Percentiles rank a stretch among this genome's conserved stretches.
These are phyloP conservation scores for Onychostruthus taczanowskii DNA, from an alignment of 2,113 vertebrate genomes.

Conservation along the genomic window DNA sequence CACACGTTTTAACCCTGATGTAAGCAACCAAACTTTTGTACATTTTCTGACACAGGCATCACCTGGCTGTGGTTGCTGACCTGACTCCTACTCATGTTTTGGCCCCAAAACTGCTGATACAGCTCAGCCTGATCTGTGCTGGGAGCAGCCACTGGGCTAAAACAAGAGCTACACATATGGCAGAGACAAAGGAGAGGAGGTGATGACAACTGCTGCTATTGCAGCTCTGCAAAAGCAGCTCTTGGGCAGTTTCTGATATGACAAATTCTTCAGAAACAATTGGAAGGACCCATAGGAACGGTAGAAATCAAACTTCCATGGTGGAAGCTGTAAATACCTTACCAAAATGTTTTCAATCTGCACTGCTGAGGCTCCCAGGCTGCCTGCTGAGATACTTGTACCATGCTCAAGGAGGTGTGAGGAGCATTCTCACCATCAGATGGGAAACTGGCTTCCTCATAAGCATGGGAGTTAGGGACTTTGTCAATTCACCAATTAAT, in stretches of 20 bases:
- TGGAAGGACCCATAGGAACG: neutral
- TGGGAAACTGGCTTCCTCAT: neutral
- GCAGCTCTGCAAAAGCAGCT: neutral
- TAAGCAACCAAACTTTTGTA: neutral
- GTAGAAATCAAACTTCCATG: neutral
- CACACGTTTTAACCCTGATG: fast-evolving
- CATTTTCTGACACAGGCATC: neutral
- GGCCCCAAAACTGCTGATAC: neutral
- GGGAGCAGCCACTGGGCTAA: neutral
- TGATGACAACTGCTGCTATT: neutral
- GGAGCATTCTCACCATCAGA: neutral
- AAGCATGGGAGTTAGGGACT: neutral
- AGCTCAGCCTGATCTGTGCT: neutral
- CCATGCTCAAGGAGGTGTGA: fast-evolving
- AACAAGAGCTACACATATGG: fast-evolving
- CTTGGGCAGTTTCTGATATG: neutral
- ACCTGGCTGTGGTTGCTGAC: neutral
- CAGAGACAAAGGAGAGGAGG: neutral
- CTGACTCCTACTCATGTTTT: neutral
- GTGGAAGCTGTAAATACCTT: neutral
- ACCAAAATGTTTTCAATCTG: neutral
- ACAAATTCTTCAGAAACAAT: neutral
- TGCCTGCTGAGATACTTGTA: neutral
- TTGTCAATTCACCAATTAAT: neutral
- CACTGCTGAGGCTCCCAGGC: neutral